Evolutionary conservation across 2,797 vertebrate species (phyloP).

Genomic region (Sphenopsis melanotis): DNA sequence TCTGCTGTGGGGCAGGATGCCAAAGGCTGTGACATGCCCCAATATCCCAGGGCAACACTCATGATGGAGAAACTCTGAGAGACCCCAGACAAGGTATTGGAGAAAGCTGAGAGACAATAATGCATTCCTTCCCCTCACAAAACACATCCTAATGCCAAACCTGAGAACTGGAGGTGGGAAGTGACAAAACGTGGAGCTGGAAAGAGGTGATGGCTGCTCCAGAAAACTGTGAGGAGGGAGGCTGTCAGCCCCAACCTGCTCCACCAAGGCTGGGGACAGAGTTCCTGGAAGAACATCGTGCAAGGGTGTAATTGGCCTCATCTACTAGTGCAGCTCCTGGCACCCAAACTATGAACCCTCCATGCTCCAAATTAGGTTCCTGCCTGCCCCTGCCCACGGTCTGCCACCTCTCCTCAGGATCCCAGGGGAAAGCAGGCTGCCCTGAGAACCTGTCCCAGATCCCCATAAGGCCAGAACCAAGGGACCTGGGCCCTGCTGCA

Average conservation of each 20-base stretch:
- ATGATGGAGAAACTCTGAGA: background rate
- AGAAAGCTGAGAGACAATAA: background rate
- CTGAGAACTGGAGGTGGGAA: background rate
- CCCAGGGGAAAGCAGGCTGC: background rate
- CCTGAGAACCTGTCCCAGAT: background rate
- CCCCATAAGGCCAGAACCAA: fast-evolving
- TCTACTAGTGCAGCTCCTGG: background rate
- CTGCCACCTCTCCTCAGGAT: background rate
- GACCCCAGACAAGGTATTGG: background rate
- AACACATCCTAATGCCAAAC: background rate
- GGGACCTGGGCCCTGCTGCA: fast-evolving
- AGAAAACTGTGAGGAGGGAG: background rate
- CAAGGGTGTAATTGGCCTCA: background rate
- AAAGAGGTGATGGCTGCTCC: background rate
- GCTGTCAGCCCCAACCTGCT: background rate
- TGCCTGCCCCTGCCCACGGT: background rate
- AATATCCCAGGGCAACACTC: background rate
- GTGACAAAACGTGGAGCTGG: background rate
- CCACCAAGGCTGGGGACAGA: background rate
- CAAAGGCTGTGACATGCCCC: background rate
- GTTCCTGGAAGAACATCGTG: background rate
- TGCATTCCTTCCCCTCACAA: background rate
- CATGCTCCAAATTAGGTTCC: background rate
- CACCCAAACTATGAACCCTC: background rate
- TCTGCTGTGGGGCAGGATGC: background rate